Percentiles rank a stretch among this genome's conserved stretches.
Conservation (phyloP, 2,888 invertebrate species). For the Linnaemya vulpina region DNA sequence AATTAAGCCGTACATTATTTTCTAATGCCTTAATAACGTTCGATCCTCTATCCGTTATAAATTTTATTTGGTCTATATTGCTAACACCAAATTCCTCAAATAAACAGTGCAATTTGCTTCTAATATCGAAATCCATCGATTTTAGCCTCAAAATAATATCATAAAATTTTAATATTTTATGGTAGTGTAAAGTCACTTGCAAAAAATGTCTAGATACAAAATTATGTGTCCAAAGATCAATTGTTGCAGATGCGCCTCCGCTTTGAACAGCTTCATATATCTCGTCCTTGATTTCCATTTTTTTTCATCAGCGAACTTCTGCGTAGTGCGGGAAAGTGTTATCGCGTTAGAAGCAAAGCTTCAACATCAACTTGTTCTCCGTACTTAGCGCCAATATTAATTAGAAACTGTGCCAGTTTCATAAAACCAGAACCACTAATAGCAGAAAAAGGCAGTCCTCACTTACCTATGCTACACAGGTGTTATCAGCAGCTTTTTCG, state of each 20-base stretch:
- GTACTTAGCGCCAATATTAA: conserved; percentile 39
- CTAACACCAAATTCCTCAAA: too few relatives aligned
- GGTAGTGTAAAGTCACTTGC: conserved; percentile 69
- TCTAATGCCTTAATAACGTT: too few relatives aligned
- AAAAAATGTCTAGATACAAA: conserved; percentile 70
- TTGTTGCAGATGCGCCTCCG: conserved; percentile 56
- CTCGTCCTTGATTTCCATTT: conserved; percentile 44
- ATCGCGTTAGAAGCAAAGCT: neutral
- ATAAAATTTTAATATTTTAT: conserved; percentile 63
- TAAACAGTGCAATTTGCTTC: conserved; percentile 46
- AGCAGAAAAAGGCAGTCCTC: conserved; percentile 5
- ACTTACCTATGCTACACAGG: too few relatives aligned
- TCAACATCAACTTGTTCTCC: conserved; percentile 1
- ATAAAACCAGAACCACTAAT: conserved; percentile 60
- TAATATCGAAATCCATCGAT: conserved; percentile 70
- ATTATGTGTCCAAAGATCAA: conserved; percentile 72
- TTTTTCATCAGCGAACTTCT: conserved; percentile 61
- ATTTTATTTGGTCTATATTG: too few relatives aligned
- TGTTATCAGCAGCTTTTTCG: too few relatives aligned
- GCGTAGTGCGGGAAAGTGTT: conserved; percentile 55
- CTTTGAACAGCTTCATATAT: too few relatives aligned
- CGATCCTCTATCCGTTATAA: too few relatives aligned
- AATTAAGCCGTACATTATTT: too few relatives aligned
- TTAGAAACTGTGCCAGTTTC: conserved; percentile 63
- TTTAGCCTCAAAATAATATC: conserved; percentile 66